phyloP scores from a whole-genome alignment of 2,888 invertebrate genomes.

The Folsomia manolachei region DNA sequence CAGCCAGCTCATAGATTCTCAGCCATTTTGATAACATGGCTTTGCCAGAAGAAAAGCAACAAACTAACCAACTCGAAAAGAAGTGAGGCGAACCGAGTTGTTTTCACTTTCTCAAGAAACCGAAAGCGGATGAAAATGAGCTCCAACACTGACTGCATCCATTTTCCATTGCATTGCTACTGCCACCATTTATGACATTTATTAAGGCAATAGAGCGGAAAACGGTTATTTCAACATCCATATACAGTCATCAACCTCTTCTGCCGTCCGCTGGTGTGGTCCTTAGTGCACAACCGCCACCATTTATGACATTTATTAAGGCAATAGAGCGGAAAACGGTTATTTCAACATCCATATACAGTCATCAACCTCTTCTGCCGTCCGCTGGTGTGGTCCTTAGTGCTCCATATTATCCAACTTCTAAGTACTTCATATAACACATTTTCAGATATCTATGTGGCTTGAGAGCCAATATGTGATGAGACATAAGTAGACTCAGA shows the following conservation, averaged over 20 bases:
- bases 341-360: not conserved
- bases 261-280: not conserved
- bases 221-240: not conserved
- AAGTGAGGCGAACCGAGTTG: not conserved
- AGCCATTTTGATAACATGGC: too few relatives aligned
- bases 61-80: not conserved
- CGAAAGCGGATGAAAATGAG: slow-evolving; percentile 5
- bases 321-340: not conserved
- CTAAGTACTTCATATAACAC: too few relatives aligned
- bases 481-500: too few relatives aligned
- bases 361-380: not conserved
- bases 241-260: not conserved
- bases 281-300: too few relatives aligned
- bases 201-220: not conserved
- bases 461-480: too few relatives aligned
- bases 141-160: not conserved
- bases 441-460: too few relatives aligned
- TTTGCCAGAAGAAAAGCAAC: not conserved
- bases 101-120: slow-evolving; percentile 8
- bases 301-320: not conserved
- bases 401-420: too few relatives aligned
- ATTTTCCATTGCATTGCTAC: too few relatives aligned
- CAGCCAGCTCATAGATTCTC: not conserved
- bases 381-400: not conserved
- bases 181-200: too few relatives aligned